A percentile compares a stretch with the other conserved stretches of the same genome.
Evolutionary conservation across 1,140 invertebrate species (phyloP).

Genomic region (Bursaphelenchus mucronatus): DNA sequence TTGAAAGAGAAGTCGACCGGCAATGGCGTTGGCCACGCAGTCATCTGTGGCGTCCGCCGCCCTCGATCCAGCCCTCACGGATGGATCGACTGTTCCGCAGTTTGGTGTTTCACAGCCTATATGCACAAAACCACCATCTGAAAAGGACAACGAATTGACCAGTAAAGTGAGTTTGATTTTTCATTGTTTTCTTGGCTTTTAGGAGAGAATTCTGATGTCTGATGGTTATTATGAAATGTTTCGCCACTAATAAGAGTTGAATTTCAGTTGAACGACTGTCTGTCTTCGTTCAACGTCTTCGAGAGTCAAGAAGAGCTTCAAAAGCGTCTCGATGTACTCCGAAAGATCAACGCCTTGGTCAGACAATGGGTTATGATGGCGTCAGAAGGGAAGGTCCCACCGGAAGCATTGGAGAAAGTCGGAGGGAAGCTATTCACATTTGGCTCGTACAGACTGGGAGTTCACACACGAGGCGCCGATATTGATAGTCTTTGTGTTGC

Average conservation of each 20-base stretch:
- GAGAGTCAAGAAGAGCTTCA: conserved; percentile 52
- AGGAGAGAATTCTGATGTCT: neutral
- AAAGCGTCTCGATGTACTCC: conserved; percentile 50
- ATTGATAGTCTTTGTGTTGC: conserved; percentile 97
- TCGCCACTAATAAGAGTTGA: conserved; percentile 5
- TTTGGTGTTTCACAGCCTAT: conserved; percentile 56
- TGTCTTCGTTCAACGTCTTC: conserved; percentile 46
- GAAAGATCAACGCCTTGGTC: conserved; percentile 53
- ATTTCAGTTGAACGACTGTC: conserved; percentile 45
- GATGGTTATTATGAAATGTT: neutral
- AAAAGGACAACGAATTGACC: conserved; percentile 35
- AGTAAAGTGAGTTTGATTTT: conserved; percentile 34
- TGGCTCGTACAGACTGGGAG: conserved; percentile 83
- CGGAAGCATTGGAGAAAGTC: conserved; percentile 71
- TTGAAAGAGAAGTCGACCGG: no score
- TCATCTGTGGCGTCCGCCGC: no score
- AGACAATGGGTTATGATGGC: conserved; percentile 50
- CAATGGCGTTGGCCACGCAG: no score
- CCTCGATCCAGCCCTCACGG: neutral
- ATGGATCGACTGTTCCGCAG: conserved; percentile 29
- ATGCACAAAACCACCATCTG: conserved; percentile 41
- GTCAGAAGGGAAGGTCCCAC: conserved; percentile 67
- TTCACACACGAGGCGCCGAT: conserved; percentile 89
- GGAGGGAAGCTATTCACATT: conserved; percentile 99
- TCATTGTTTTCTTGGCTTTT: conserved; percentile 12